These are phyloP conservation scores for Erebia ligea DNA, from an alignment of 2,888 invertebrate species.

Conservation along the genomic window DNA sequence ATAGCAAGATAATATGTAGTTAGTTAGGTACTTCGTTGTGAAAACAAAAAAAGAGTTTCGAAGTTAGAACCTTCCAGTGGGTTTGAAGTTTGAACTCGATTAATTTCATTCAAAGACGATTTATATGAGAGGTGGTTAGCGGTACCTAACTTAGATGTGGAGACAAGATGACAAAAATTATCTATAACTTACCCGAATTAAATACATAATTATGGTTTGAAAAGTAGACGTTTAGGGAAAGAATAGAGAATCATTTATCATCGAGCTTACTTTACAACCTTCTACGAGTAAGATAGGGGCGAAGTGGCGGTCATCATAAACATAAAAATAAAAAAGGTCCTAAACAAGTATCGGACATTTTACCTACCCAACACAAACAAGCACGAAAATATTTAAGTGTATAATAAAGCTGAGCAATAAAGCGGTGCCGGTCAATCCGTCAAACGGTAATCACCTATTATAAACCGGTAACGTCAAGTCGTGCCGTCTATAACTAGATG, in stretches of 20 bases:
- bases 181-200: no score
- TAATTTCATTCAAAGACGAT: no score
- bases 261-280: not conserved
- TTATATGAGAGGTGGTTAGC: no score
- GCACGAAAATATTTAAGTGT: conserved; percentile 35
- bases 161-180: no score
- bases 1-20: not conserved
- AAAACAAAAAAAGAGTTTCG: not conserved
- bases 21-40: not conserved
- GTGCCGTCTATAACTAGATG: conserved; percentile 32
- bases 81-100: not conserved
- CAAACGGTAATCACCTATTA: conserved; percentile 43
- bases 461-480: conserved; percentile 29
- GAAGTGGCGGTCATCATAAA: not conserved
- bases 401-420: conserved; percentile 36
- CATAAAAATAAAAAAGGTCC: conserved; percentile 4
- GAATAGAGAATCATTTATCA: not conserved
- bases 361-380: conserved; percentile 25
- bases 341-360: conserved; percentile 28
- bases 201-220: no score
- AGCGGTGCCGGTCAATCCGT: conserved; percentile 40
- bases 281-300: not conserved
- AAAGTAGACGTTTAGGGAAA: not conserved
- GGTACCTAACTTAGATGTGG: no score
- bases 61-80: not conserved